Base-by-base conservation (phyloP, 1,140 invertebrate species). In the Psix sp. region DNA sequence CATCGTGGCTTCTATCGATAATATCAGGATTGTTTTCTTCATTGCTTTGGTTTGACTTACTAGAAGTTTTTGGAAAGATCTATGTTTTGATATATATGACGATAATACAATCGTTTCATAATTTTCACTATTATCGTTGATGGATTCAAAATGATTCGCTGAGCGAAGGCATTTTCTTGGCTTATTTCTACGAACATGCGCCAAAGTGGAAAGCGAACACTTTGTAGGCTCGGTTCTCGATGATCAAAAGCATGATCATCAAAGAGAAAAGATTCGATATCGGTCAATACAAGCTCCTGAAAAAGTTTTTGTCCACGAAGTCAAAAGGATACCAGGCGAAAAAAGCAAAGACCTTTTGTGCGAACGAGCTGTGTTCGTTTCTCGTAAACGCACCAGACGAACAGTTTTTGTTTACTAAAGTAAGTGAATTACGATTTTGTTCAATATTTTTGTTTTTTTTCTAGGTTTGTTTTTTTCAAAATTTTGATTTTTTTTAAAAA, bases 151-250 rank as follows among this genome's bases (percentile, higher is more conserved):
- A n/a, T n/a, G n/a, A n/a, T n/a, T n/a, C n/a, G n/a, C n/a, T n/a
- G n/a, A n/a, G n/a, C n/a, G n/a, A 24, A 24, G 21, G 21, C 21
- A 11, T 45, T 11, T 45, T 45, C 1, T 7, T 45, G 9, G 42
- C 20, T 9, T 45, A 26, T 29, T 45, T 45, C n/a, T 45, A 15
- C 15, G 20, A 26, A 26, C 1, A 45, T 9, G 16, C 42, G 5
- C 20, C 24, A 6, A 45, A 45, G 3, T 45, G 42, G 20, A 45
- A 45, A 29, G 20, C 42, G 2, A 26, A 14, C n/a, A 45, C 42
- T 10, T 26, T 45, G 7, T 45, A 21, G 42, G 42, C 42, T 3
- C 4, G 20, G 6, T 45, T 10, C 15, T 45, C 42, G 3, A 45
- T 45, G 42, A 45, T 29, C n/a, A 14, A 45, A 29, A 29, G 13